Conservation (phyloP, 2,797 vertebrate genomes). For the Mormyrops boulengeri region DNA sequence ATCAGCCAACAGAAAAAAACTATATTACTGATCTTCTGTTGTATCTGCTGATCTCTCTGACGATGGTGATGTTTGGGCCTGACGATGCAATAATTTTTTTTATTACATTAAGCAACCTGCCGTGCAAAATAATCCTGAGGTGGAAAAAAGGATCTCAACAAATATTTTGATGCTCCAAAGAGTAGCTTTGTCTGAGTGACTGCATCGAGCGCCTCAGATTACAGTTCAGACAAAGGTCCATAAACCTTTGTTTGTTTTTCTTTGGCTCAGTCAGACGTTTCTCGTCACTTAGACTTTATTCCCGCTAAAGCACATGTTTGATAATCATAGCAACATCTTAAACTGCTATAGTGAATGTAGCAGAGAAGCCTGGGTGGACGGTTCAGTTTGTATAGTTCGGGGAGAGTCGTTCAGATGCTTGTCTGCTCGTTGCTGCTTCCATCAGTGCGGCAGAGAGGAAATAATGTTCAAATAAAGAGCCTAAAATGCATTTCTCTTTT, state of each 20-base stretch:
- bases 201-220: not conserved
- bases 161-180: not conserved
- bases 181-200: not conserved
- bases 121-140: not conserved
- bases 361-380: not conserved
- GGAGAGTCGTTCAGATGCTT: not conserved
- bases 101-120: not conserved
- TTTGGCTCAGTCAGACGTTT: not conserved
- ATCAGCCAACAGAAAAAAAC: not conserved
- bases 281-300: not conserved
- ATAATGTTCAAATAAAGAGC: conserved; percentile 9
- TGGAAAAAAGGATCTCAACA: not conserved
- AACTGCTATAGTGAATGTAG: not conserved
- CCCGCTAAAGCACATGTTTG: not conserved
- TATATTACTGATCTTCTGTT: not conserved
- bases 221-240: not conserved
- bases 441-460: not conserved
- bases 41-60: not conserved
- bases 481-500: not conserved
- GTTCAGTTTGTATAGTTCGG: not conserved
- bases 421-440: not conserved
- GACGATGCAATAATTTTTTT: not conserved
- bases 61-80: not conserved
- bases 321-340: not conserved
- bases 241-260: not conserved